phyloP scores from a whole-genome alignment of 2,113 vertebrate genomes.

The Hippoglossus stenolepis region DNA sequence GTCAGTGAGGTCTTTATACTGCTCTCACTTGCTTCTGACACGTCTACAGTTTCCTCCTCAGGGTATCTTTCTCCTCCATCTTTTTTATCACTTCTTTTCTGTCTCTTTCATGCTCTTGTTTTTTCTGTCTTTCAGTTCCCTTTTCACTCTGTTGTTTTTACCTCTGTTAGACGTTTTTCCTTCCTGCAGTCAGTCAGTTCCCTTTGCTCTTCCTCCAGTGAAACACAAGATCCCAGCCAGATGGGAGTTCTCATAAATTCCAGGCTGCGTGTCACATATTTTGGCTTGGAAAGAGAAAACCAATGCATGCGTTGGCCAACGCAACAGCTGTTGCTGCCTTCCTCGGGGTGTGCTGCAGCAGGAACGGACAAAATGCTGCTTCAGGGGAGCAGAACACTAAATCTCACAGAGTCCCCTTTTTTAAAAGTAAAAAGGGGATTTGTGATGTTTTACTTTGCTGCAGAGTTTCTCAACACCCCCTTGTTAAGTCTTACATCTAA shows the following conservation, averaged over 20 bases:
- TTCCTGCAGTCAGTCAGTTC: slow-evolving; percentile 24
- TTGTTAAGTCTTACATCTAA: slow-evolving; percentile 28
- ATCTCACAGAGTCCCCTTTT: slow-evolving; percentile 18
- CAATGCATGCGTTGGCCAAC: slow-evolving; percentile 27
- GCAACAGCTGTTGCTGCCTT: slow-evolving; percentile 27
- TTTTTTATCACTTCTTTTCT: slow-evolving; percentile 68
- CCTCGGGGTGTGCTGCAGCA: slow-evolving; percentile 27
- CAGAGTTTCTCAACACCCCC: slow-evolving; percentile 8
- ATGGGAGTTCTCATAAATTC: slow-evolving; percentile 65
- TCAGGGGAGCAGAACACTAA: slow-evolving; percentile 35
- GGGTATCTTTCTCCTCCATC: slow-evolving; percentile 15
- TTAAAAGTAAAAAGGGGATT: slow-evolving; percentile 13
- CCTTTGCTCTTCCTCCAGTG: slow-evolving; percentile 39
- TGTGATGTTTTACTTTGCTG: slow-evolving; percentile 25
- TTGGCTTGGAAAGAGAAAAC: slow-evolving; percentile 47
- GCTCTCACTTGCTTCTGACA: slow-evolving; percentile 48
- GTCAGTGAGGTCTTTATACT: slow-evolving; percentile 78
- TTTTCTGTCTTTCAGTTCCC: slow-evolving; percentile 74
- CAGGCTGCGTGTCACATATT: slow-evolving; percentile 57
- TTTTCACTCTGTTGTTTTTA: slow-evolving; percentile 13
- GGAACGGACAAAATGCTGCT: slow-evolving; percentile 19
- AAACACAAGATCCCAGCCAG: slow-evolving; percentile 55
- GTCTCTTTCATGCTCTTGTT: slow-evolving; percentile 65
- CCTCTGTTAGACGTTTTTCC: neutral
- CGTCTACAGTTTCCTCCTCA: slow-evolving; percentile 67